phyloP scores from a whole-genome alignment of 2,797 vertebrate genomes.

The Scolopax bukidnonensis region DNA sequence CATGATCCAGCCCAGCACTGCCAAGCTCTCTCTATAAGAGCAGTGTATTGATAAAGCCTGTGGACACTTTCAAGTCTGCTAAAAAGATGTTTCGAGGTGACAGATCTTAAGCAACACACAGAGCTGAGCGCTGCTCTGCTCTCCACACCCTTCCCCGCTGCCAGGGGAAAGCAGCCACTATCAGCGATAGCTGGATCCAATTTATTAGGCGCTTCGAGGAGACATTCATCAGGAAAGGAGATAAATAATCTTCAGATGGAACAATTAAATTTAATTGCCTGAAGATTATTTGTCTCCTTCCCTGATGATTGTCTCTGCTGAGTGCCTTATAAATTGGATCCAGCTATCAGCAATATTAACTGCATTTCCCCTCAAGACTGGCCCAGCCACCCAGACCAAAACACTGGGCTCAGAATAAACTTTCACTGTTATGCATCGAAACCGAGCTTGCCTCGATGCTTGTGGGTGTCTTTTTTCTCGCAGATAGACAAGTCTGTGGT shows the following conservation, averaged over 20 bases:
- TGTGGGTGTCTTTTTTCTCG: background rate
- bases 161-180: constrained; percentile 55
- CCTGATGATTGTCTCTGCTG: constrained; percentile 69
- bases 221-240: constrained; percentile 74
- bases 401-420: constrained; percentile 37
- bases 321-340: constrained; percentile 74
- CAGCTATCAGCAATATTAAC: constrained; percentile 68
- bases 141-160: constrained; percentile 19
- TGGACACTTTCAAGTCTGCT: constrained; percentile 53
- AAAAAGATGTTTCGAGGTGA: constrained; percentile 66
- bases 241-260: constrained; percentile 77
- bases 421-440: background rate
- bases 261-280: constrained; percentile 78
- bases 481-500: background rate
- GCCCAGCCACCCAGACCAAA: constrained; percentile 48
- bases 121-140: constrained; percentile 35
- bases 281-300: constrained; percentile 76
- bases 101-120: constrained; percentile 62
- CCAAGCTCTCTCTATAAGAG: background rate
- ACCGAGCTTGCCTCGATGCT: background rate
- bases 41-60: background rate
- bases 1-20: background rate
- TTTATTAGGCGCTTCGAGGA: constrained; percentile 65
- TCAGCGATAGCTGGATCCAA: constrained; percentile 73
- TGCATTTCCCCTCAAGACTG: background rate